phyloP scores from a whole-genome alignment of 1,140 invertebrate species.

The Bombus impatiens region DNA sequence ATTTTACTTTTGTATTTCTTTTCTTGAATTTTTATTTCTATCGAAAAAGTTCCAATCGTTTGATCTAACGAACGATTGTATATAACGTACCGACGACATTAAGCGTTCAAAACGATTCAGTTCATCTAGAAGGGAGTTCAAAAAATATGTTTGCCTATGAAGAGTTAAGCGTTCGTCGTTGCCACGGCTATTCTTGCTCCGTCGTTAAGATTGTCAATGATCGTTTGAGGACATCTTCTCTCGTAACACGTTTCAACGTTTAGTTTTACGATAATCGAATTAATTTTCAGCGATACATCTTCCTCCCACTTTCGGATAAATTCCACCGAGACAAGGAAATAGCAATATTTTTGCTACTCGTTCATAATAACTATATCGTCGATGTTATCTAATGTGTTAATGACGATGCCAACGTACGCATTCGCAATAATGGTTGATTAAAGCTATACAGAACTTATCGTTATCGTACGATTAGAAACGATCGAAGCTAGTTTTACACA shows the following conservation, averaged over 20 bases:
- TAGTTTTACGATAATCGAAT: neutral
- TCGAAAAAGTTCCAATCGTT: neutral
- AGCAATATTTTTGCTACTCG: conserved; percentile 71
- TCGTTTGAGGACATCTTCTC: neutral
- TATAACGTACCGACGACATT: neutral
- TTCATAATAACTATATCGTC: conserved; percentile 67
- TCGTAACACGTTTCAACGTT: neutral
- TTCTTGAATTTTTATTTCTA: neutral
- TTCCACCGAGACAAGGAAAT: conserved; percentile 55
- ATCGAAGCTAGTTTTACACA: conserved; percentile 53
- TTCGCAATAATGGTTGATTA: conserved; percentile 60
- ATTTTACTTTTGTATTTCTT: neutral
- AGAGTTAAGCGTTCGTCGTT: neutral
- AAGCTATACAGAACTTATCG: conserved; percentile 52
- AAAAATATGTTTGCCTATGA: neutral
- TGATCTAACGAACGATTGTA: neutral
- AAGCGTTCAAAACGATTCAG: neutral
- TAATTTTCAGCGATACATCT: conserved; percentile 20
- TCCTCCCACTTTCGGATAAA: conserved; percentile 18
- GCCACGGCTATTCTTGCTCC: conserved; percentile 1
- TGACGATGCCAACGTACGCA: conserved; percentile 53
- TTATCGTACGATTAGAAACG: conserved; percentile 43
- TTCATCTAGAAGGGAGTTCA: fast-evolving
- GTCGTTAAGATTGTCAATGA: neutral
- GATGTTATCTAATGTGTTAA: conserved; percentile 62